These are phyloP conservation scores for Cathartes aura DNA, from an alignment of 2,113 vertebrate species.

Conservation along the genomic window DNA sequence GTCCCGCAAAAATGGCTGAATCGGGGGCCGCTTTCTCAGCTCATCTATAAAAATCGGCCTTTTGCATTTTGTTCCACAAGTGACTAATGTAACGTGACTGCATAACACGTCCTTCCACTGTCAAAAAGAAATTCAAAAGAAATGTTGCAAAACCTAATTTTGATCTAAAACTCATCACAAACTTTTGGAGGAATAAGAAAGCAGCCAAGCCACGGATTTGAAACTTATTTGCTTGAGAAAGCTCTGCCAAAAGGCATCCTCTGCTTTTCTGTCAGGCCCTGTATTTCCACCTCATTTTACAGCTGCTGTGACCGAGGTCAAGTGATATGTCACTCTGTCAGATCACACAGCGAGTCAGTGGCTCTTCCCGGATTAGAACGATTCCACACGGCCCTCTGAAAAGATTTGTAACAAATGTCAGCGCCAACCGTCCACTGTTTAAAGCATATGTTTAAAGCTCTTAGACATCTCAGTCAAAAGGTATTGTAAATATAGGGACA, in stretches of 20 bases:
- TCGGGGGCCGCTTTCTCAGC: not conserved
- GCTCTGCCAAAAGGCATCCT: not conserved
- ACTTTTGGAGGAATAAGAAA: not conserved
- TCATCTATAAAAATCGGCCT: rapidly evolving
- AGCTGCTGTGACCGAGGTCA: constrained; percentile 65
- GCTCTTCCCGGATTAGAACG: constrained; percentile 72
- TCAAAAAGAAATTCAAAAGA: not conserved
- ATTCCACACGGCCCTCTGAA: constrained; percentile 56
- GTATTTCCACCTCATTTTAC: constrained; percentile 19
- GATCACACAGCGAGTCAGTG: constrained; percentile 69
- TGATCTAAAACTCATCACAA: not conserved
- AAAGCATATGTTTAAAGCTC: constrained; percentile 66
- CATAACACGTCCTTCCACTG: rapidly evolving
- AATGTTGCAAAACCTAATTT: not conserved
- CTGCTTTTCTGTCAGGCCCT: not conserved
- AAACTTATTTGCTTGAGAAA: not conserved
- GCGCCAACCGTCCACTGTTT: constrained; percentile 19
- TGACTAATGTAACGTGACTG: too few species aligned
- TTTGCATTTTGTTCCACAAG: not conserved
- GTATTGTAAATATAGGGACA: constrained; percentile 69
- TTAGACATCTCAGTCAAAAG: constrained; percentile 71
- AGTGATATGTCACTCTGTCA: constrained; percentile 75
- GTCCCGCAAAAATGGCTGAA: not conserved
- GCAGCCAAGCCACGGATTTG: not conserved
- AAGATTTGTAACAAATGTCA: constrained; percentile 70